Percentiles rank a stretch among this genome's conserved stretches.
Evolutionary conservation across 2,888 invertebrate genomes (phyloP).

Genomic region (Phyllotreta cruciferae): DNA sequence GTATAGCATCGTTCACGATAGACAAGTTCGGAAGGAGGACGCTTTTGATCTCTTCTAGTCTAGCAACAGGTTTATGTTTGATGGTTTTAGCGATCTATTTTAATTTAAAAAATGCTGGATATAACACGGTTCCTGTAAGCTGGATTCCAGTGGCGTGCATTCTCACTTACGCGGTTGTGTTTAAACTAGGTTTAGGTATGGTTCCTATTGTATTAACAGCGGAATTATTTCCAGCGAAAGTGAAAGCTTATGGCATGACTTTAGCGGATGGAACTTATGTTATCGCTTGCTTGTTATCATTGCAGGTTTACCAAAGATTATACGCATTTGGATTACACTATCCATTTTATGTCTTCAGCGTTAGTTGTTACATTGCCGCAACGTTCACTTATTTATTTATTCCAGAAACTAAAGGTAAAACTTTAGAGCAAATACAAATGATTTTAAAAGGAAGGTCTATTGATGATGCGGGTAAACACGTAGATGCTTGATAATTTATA

Average conservation of each 20-base stretch:
- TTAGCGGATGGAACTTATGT: conserved; percentile 56
- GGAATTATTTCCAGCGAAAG: conserved; percentile 57
- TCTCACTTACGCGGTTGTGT: conserved; percentile 50
- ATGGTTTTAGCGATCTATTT: conserved; percentile 56
- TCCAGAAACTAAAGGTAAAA: conserved; percentile 57
- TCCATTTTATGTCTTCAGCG: conserved; percentile 56
- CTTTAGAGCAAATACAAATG: conserved; percentile 57
- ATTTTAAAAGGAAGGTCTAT: conserved; percentile 51
- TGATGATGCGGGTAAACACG: too few relatives aligned
- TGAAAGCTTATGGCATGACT: conserved; percentile 59
- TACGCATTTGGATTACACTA: conserved; percentile 52
- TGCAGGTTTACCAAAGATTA: conserved; percentile 54
- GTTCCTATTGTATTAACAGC: conserved; percentile 58
- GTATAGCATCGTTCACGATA: conserved; percentile 51
- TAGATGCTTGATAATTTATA: too few relatives aligned
- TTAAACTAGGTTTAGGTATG: conserved; percentile 57
- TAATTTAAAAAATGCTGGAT: conserved; percentile 49
- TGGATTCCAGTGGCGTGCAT: conserved; percentile 50
- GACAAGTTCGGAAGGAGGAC: conserved; percentile 57
- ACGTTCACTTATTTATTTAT: conserved; percentile 53
- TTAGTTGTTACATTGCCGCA: conserved; percentile 52
- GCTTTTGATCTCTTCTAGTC: conserved; percentile 52
- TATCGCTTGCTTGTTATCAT: conserved; percentile 52
- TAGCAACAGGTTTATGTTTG: conserved; percentile 54
- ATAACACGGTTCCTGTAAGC: conserved; percentile 46